These are phyloP conservation scores for Andrena trimmerana DNA, from an alignment of 2,888 invertebrate genomes.

Conservation along the genomic window DNA sequence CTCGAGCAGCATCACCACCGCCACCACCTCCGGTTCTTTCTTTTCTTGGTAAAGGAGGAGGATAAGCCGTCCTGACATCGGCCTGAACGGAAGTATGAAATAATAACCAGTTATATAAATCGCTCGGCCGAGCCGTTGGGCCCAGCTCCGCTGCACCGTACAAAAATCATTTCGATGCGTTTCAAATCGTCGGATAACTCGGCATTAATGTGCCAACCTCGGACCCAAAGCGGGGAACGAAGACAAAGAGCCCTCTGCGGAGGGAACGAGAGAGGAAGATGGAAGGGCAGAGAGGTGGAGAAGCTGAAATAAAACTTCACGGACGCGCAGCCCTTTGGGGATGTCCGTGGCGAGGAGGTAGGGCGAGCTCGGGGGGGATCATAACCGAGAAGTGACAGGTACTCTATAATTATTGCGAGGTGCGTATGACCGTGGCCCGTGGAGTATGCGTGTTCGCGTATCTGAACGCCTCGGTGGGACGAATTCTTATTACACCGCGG, in stretches of 20 bases:
- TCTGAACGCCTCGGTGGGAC: constrained; percentile 75
- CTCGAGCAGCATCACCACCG: constrained; percentile 41
- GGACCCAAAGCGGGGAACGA: constrained; percentile 55
- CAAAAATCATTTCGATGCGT: constrained; percentile 80
- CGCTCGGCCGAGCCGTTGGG: constrained; percentile 62
- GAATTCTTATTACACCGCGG: constrained; percentile 35
- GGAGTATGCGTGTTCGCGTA: constrained; percentile 61
- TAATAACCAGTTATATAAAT: constrained; percentile 80
- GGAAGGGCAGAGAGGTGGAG: constrained; percentile 37
- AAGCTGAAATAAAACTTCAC: constrained; percentile 52
- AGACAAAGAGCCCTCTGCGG: constrained; percentile 21
- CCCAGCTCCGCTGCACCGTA: constrained; percentile 51
- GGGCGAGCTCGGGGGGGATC: constrained; percentile 42
- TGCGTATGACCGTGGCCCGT: constrained; percentile 78
- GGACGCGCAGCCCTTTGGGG: constrained; percentile 52
- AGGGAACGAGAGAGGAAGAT: neutral
- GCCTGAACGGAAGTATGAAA: constrained; percentile 77
- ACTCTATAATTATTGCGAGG: constrained; percentile 71
- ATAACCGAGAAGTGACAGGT: constrained; percentile 57
- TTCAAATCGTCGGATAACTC: constrained; percentile 79
- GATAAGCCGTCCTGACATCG: constrained; percentile 75
- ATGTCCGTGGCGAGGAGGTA: constrained; percentile 51
- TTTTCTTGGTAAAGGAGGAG: constrained; percentile 62
- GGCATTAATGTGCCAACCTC: constrained; percentile 77
- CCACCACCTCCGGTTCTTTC: constrained; percentile 50